These are phyloP conservation scores for Acanthisitta chloris DNA, from an alignment of 2,113 vertebrate genomes.

Conservation along the genomic window DNA sequence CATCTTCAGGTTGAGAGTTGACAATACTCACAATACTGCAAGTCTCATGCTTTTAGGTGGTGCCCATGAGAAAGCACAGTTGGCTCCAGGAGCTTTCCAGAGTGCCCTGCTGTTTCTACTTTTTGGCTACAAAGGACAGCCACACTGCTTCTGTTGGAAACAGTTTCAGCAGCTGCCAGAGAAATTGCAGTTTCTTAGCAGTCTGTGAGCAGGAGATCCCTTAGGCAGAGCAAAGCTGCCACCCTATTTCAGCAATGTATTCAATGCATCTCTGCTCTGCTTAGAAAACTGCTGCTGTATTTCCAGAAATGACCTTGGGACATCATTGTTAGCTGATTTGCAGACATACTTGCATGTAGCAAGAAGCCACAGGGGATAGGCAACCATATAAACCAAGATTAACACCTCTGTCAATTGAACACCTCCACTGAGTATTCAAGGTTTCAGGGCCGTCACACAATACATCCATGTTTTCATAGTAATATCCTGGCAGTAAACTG, in stretches of 20 bases:
- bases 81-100: background rate
- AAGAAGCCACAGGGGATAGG: background rate
- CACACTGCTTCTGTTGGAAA: background rate
- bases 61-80: background rate
- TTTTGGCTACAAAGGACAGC: background rate
- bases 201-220: background rate
- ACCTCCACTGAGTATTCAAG: background rate
- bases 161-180: background rate
- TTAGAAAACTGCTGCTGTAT: background rate
- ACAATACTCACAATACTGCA: background rate
- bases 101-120: background rate
- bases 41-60: background rate
- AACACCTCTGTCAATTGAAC: background rate
- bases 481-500: background rate
- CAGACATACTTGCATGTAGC: fast-evolving
- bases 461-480: background rate
- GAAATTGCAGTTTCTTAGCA: background rate
- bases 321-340: background rate
- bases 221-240: background rate
- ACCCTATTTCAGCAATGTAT: background rate
- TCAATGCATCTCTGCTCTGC: background rate
- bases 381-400: background rate
- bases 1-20: background rate
- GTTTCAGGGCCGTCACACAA: background rate
- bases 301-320: background rate